A percentile compares a stretch with the other conserved stretches of the same genome.
phyloP scores from a whole-genome alignment of 2,113 vertebrate genomes.

The Manacus vitellinus region DNA sequence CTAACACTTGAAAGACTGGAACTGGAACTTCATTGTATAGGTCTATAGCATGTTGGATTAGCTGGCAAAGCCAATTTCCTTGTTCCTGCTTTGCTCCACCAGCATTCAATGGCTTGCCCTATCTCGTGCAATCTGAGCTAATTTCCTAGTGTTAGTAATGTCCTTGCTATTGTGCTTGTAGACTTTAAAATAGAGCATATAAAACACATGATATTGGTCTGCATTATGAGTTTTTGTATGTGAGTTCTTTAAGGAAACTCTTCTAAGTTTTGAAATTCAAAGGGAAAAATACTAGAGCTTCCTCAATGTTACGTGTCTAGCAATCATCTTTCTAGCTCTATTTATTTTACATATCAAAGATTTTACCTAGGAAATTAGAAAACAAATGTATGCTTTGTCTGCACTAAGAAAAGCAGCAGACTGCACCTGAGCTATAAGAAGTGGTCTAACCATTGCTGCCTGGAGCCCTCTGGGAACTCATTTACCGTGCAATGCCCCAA shows the following conservation, averaged over 20 bases:
- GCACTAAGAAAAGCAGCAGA: not conserved
- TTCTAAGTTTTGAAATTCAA: not conserved
- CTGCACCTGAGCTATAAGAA: not conserved
- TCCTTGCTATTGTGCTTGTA: not conserved
- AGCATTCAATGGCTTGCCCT: not conserved
- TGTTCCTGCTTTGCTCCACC: not conserved
- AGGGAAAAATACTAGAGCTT: not conserved
- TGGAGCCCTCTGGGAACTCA: not conserved
- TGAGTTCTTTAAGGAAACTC: not conserved
- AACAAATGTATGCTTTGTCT: not conserved
- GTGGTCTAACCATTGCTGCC: accelerated
- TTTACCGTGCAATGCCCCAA: not conserved
- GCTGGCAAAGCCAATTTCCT: not conserved
- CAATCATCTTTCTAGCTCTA: not conserved
- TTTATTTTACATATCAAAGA: not conserved
- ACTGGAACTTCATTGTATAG: not conserved
- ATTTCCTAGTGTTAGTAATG: not conserved
- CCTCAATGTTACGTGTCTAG: not conserved
- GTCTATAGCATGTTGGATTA: not conserved
- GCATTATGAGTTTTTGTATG: not conserved
- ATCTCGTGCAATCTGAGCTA: not conserved
- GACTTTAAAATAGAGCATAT: not conserved
- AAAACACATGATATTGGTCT: not conserved
- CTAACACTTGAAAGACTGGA: not conserved
- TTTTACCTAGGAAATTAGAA: not conserved